Percentiles rank a stretch among this genome's conserved stretches.
Conservation (phyloP, 2,888 invertebrate species). For the Leptinotarsa haldemani region DNA sequence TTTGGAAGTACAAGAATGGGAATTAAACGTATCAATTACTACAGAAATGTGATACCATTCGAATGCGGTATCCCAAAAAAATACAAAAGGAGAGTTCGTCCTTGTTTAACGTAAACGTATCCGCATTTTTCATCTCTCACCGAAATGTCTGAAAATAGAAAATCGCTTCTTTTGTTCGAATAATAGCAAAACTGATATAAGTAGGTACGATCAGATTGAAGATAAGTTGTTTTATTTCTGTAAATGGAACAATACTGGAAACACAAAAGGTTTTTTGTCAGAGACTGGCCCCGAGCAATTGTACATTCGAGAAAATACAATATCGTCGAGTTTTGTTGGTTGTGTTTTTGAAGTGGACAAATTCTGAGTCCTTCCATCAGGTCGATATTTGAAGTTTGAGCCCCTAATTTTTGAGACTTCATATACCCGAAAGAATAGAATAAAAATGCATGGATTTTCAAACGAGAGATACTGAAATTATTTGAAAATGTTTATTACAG, state of each 20-base stretch:
- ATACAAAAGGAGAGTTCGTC: slow-evolving; percentile 31
- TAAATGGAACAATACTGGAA: slow-evolving; percentile 42
- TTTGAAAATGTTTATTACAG: too few species aligned
- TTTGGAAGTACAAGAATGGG: slow-evolving; percentile 29
- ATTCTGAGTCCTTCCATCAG: not conserved
- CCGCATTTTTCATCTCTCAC: slow-evolving; percentile 30
- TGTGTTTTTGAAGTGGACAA: slow-evolving; percentile 11
- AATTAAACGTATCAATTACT: slow-evolving; percentile 48
- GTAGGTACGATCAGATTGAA: slow-evolving; percentile 43
- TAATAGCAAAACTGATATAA: slow-evolving; percentile 44
- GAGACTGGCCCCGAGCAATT: slow-evolving; percentile 32
- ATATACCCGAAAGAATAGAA: too few species aligned
- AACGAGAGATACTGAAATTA: too few species aligned
- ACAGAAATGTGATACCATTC: slow-evolving; percentile 39
- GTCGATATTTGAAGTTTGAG: not conserved
- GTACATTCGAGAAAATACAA: slow-evolving; percentile 31
- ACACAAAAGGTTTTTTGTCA: slow-evolving; percentile 41
- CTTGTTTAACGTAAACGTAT: slow-evolving; percentile 2
- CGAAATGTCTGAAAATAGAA: slow-evolving; percentile 37
- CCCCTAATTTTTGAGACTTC: not conserved
- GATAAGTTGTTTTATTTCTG: slow-evolving; percentile 46
- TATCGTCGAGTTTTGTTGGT: slow-evolving; percentile 21
- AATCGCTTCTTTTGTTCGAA: slow-evolving; percentile 37
- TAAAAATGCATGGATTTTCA: too few species aligned
- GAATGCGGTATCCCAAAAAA: slow-evolving; percentile 38